Evolutionary conservation across 2,797 vertebrate genomes (phyloP).

Genomic region (Esox lucius): DNA sequence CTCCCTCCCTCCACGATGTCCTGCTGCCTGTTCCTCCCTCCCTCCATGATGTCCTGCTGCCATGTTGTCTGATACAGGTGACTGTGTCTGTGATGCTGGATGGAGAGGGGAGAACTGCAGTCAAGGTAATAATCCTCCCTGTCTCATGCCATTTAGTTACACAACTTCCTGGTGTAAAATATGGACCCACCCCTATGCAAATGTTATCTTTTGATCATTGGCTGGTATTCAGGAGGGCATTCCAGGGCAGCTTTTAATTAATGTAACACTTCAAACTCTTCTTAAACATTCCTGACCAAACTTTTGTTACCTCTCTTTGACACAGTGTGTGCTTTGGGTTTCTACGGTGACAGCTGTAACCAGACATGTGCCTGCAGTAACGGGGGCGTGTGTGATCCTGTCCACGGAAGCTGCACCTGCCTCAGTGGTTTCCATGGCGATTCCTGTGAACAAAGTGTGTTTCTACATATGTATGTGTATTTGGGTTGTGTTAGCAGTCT

Average conservation of each 20-base stretch:
- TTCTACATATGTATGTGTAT: neutral
- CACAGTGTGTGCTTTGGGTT: constrained; percentile 83
- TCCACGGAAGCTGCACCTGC: constrained; percentile 80
- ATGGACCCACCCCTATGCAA: neutral
- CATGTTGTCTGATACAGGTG: constrained; percentile 69
- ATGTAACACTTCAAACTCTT: too few relatives aligned
- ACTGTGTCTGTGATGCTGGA: constrained; percentile 86
- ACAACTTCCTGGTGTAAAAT: neutral
- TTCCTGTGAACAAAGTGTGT: constrained; percentile 80
- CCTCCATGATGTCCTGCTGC: neutral
- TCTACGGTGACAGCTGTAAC: constrained; percentile 81
- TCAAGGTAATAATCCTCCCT: constrained; percentile 70
- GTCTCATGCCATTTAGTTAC: neutral
- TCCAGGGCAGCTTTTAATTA: neutral
- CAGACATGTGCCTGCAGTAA: constrained; percentile 77
- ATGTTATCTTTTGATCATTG: neutral
- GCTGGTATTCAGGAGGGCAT: neutral
- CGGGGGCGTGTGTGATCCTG: constrained; percentile 76
- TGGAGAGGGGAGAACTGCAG: constrained; percentile 87
- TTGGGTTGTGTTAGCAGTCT: neutral
- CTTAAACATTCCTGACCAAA: too few relatives aligned
- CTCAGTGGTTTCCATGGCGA: constrained; percentile 74
- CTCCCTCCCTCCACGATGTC: neutral
- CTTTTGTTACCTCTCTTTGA: constrained; percentile 15
- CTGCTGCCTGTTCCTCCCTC: too few relatives aligned